Conservation (phyloP, 2,797 vertebrate species). For the Sebastes hubbsi region DNA sequence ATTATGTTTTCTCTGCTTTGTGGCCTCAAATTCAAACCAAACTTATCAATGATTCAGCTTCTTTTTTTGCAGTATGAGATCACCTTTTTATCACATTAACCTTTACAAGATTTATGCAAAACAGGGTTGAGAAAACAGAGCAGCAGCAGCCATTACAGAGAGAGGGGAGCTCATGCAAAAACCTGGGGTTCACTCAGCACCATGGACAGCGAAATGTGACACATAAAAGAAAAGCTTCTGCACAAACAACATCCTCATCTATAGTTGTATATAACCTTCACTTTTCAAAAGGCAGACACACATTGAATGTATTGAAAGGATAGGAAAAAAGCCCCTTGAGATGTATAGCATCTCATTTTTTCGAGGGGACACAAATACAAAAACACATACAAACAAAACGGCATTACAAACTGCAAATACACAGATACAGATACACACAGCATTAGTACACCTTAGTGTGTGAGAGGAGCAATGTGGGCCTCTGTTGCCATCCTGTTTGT, state of each 20-base stretch:
- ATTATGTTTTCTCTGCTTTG: neutral
- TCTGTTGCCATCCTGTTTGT: conserved; percentile 6
- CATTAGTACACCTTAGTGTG: no score
- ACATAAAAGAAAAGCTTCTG: neutral
- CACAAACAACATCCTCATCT: neutral
- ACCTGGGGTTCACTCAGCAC: conserved; percentile 58
- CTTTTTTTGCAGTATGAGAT: neutral
- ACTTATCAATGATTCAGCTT: conserved; percentile 31
- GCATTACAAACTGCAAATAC: no score
- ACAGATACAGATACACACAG: no score
- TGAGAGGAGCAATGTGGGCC: neutral
- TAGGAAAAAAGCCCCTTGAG: no score
- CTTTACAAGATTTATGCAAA: conserved; percentile 7
- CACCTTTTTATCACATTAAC: neutral
- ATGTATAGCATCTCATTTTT: no score
- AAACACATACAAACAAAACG: no score
- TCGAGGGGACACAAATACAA: no score
- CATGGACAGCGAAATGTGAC: conserved; percentile 56
- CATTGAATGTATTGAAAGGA: no score
- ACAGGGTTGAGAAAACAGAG: neutral
- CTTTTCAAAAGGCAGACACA: neutral
- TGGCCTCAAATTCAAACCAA: neutral
- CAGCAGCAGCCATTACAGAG: conserved; percentile 13
- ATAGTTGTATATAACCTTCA: neutral
- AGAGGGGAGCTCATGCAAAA: neutral